phyloP scores from a whole-genome alignment of 2,888 invertebrate species.

The Cryptocephalus primarius region DNA sequence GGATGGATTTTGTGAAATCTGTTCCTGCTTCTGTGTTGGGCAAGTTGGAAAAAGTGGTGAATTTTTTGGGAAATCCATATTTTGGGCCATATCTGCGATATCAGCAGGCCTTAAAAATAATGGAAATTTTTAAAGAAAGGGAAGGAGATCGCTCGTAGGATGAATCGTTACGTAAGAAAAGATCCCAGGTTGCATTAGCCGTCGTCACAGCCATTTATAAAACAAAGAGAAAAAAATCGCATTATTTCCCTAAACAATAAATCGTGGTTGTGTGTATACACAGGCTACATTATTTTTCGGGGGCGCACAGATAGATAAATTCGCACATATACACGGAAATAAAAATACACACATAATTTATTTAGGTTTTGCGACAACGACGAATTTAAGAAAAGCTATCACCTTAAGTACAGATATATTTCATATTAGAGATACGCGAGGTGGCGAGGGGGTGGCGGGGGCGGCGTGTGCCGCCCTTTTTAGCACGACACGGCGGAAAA shows the following conservation, averaged over 20 bases:
- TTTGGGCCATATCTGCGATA: no score
- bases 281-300: slow-evolving; percentile 15
- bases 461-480: slow-evolving; percentile 11
- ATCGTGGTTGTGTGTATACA: slow-evolving; percentile 10
- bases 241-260: slow-evolving; percentile 19
- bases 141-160: no score
- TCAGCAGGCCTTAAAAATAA: no score
- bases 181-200: slow-evolving; percentile 9
- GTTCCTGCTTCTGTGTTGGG: no score
- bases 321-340: slow-evolving; percentile 28
- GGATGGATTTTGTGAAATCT: no score
- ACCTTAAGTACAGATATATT: slow-evolving; percentile 41
- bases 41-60: no score
- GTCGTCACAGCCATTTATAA: slow-evolving; percentile 11
- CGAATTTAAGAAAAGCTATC: slow-evolving; percentile 42
- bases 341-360: slow-evolving; percentile 35
- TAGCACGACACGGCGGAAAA: slow-evolving; percentile 18
- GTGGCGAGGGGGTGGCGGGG: slow-evolving; percentile 8
- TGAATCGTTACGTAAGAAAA: slow-evolving; percentile 1
- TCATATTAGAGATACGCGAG: slow-evolving; percentile 27
- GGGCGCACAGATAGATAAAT: slow-evolving; percentile 28
- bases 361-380: slow-evolving; percentile 34
- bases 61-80: no score
- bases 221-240: slow-evolving; percentile 17
- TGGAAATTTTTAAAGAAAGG: no score